Percentiles rank a stretch among this genome's conserved stretches.
Evolutionary conservation across 2,888 invertebrate species (phyloP).

Genomic region (Ecdyonurus torrentis): DNA sequence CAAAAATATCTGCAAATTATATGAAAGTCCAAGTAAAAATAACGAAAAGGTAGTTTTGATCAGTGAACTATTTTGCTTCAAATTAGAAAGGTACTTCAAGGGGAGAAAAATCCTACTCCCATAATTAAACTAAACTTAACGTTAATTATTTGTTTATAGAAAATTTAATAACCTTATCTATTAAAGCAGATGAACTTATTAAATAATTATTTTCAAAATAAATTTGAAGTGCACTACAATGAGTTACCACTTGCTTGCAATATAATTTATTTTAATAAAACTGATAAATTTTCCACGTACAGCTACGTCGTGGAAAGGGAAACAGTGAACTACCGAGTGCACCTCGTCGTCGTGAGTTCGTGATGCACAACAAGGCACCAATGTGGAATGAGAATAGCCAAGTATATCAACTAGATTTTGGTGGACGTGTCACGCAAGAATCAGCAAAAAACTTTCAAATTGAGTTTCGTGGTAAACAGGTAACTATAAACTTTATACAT

Average conservation of each 20-base stretch:
- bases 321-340: conserved; percentile 7
- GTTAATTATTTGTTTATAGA: no score
- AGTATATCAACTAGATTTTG: conserved; percentile 97
- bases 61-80: no score
- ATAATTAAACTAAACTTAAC: no score
- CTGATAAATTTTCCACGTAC: background rate
- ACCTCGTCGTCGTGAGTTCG: conserved; percentile 53
- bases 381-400: conserved; percentile 99
- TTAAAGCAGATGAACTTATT: no score
- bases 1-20: no score
- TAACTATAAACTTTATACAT: no score
- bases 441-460: conserved; percentile 99
- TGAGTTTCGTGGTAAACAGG: conserved; percentile 91
- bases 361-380: conserved; percentile 95
- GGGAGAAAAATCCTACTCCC: no score
- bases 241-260: background rate
- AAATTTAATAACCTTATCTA: no score
- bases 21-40: no score
- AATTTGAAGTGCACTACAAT: background rate
- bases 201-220: no score
- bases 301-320: conserved; percentile 50
- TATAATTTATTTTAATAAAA: background rate
- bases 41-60: no score
- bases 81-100: no score
- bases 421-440: conserved; percentile 96